Conservation (phyloP, 1,140 invertebrate species). For the Halictus rubicundus region DNA sequence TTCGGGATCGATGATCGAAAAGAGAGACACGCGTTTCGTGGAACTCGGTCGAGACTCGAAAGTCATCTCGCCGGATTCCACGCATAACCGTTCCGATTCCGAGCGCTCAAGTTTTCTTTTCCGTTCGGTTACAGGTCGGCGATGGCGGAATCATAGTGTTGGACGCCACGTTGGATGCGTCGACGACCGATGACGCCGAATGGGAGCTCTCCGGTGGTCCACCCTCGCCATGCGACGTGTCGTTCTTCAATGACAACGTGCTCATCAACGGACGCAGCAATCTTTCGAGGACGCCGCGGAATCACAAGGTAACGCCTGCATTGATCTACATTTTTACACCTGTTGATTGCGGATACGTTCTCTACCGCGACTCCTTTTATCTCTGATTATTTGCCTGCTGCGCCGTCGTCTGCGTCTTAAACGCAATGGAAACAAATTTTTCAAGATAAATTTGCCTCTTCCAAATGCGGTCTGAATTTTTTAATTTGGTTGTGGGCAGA, state of each 20-base stretch:
- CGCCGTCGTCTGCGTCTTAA: too few relatives aligned
- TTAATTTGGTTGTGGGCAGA: too few relatives aligned
- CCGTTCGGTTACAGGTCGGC: constrained; percentile 81
- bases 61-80: constrained; percentile 34
- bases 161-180: constrained; percentile 82
- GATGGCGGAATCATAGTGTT: constrained; percentile 86
- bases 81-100: constrained; percentile 13
- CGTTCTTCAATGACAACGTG: constrained; percentile 93
- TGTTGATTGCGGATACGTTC: too few relatives aligned
- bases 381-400: too few relatives aligned
- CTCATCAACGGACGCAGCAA: constrained; percentile 93
- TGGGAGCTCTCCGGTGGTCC: constrained; percentile 83
- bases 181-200: constrained; percentile 85
- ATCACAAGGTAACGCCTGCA: constrained; percentile 82
- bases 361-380: too few relatives aligned
- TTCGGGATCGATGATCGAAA: too few relatives aligned
- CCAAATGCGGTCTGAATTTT: too few relatives aligned
- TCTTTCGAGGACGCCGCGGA: constrained; percentile 84
- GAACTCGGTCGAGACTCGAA: constrained; percentile 39
- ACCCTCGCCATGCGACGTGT: constrained; percentile 90
- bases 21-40: not conserved
- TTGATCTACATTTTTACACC: too few relatives aligned
- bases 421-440: too few relatives aligned
- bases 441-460: too few relatives aligned
- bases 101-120: not conserved